Base-by-base conservation (phyloP, 2,888 invertebrate species). In the Netelia fuscicornis region DNA sequence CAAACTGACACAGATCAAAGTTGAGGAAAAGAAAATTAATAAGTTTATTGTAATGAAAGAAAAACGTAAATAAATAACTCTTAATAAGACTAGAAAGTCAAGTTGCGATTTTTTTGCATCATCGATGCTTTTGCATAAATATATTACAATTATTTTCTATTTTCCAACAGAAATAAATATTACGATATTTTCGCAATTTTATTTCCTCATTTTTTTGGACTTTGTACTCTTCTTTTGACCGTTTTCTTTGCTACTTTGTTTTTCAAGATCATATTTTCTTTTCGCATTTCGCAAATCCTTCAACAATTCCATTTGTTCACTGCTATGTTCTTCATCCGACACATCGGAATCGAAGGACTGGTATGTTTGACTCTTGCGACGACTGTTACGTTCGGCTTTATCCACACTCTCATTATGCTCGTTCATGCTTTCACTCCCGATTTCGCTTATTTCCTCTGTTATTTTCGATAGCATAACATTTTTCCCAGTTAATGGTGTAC, bases 51-150 rank as follows among this genome's bases (percentile, higher is more conserved):
- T 37, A 6, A 37, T 6, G 37, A 37, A 37, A 37, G 6, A 0
- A 37, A 37, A 37, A 37, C 37, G 37, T 5, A 6, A 37, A 6
- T 37, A 37, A 37, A 37, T 37, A 37, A 37, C 37, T 37, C 5
- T 37, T 37, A 37, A 37, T 6, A 6, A 37, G 37, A 6, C 8
- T 37, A 37, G 37, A 37, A 0, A 37, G 37, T 37, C 8, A 37
- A 13, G 48, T 48, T 48, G 11, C 48, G 13, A 48, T 48, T 54
- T 79, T 79, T 79, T 17, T 84, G 85, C 70, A 79, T 88, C 83
- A 84, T 88, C 37, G 56, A 81, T 1, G 20, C 86, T 11, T 74
- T 82, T 17, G 78, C 85, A 3, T 85, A 86, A 54, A 87, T 87
- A 30, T 23, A 68, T 44, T 68, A 78, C 20, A 60, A 6, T 86